Base-by-base conservation (phyloP, 1,140 invertebrate species). In the Drosophila lacteicornis region DNA sequence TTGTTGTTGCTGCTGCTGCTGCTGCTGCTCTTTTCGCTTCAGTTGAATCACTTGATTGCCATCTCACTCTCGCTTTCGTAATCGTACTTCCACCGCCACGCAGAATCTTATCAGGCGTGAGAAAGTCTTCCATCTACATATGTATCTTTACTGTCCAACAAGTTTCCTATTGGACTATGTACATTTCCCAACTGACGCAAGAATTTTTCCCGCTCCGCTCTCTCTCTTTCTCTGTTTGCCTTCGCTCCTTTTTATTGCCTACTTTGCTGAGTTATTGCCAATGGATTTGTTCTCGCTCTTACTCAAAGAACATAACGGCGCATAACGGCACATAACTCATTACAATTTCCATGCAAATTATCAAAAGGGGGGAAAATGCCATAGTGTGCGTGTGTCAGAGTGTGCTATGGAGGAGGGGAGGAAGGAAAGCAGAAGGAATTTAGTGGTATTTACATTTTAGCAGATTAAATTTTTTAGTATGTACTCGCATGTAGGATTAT, bases 271-370 rank as follows among this genome's bases (percentile, higher is more conserved):
- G 84, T 77, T 77, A 68, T 77, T 88, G 80, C 76, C 82, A 87
- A 86, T 87, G 83, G 75, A 60, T 66, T 40, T 75, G 33, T 42
- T 27, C 59, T 62, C 63, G 57, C 58, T 68, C 42, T 60, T 74
- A 33, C 67, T 51, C 43, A 60, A 55, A 68, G 62, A 75, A 55
- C 58, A 76, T 59, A 61, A 75, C 61, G 67, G 80, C 80, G 61
- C 79, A 86, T 85, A 80, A 75, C 59, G 74, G 51, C 79, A 76
- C 82, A 86, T 85, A 86, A 77, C 83, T 88, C 84, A 86, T 88
- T 77, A 83, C 80, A 80, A 87, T 87, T 87, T 80, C 80, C 79
- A 87, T 87, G 84, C 84, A 88, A 87, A 87, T 84, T 71, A 79
- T 75, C 66, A 66, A 19, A 40, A 8, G 15, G n/a, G 17, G 13